A percentile compares a stretch with the other conserved stretches of the same genome.
Conservation (phyloP, 1,140 invertebrate species). For the Thaumatotibia leucotreta region DNA sequence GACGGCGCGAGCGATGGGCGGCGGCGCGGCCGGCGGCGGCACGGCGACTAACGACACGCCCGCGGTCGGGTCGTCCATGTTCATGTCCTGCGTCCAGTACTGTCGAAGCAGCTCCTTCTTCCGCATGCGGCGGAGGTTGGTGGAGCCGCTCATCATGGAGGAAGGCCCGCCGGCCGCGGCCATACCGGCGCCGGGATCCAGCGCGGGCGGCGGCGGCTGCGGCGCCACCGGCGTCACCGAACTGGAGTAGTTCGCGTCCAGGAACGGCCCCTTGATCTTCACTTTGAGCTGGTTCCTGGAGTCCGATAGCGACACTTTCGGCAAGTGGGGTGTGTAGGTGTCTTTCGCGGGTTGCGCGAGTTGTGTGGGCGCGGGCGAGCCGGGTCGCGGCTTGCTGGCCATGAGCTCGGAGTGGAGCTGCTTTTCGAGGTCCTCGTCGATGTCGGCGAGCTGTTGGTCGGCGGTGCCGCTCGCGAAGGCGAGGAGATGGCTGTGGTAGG, state of each 20-base stretch:
- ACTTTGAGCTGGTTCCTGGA: slow-evolving; percentile 91
- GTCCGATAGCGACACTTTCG: slow-evolving; percentile 83
- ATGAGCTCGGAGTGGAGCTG: slow-evolving; percentile 83
- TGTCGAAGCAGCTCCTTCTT: slow-evolving; percentile 90
- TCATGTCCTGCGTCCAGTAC: slow-evolving; percentile 92
- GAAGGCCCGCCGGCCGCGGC: slow-evolving; percentile 41
- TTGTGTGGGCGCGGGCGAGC: slow-evolving; percentile 33
- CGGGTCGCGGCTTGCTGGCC: slow-evolving; percentile 63
- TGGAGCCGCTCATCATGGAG: slow-evolving; percentile 77
- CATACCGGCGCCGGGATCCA: slow-evolving; percentile 67
- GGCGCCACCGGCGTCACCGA: slow-evolving; percentile 71
- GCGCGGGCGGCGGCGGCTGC: slow-evolving; percentile 76
- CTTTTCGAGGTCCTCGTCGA: slow-evolving; percentile 88
- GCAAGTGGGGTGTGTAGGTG: slow-evolving; percentile 72
- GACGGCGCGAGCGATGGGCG: slow-evolving; percentile 82
- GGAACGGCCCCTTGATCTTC: slow-evolving; percentile 93
- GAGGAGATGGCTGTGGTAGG: slow-evolving; percentile 80
- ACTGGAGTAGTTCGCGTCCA: slow-evolving; percentile 84
- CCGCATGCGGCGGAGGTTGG: slow-evolving; percentile 88
- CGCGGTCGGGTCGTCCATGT: slow-evolving; percentile 83
- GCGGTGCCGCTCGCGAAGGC: slow-evolving; percentile 81
- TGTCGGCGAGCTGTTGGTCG: slow-evolving; percentile 82
- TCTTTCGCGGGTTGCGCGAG: slow-evolving; percentile 71
- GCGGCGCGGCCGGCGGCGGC: slow-evolving; percentile 79
- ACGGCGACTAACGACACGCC: slow-evolving; percentile 69